A percentile compares a stretch with the other conserved stretches of the same genome.
phyloP scores from a whole-genome alignment of 2,113 vertebrate genomes.

The Tricholaema leucomelas region DNA sequence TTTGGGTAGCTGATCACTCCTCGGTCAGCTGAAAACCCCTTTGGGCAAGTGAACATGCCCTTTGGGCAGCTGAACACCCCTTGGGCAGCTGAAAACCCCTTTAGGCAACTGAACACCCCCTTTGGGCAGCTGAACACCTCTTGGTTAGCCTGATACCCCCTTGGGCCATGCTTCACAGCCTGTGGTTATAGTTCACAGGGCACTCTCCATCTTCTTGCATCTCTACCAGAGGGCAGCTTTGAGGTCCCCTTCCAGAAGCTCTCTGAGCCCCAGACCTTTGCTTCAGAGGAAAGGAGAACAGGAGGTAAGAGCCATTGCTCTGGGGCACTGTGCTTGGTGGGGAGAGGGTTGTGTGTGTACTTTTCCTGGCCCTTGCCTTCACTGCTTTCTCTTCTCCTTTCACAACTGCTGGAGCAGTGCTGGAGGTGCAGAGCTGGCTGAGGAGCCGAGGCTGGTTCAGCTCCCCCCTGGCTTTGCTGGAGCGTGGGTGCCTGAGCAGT shows the following conservation, averaged over 20 bases:
- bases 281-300: not conserved
- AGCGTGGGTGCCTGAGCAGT: not conserved
- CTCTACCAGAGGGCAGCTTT: not conserved
- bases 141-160: no score
- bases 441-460: not conserved
- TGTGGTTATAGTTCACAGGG: not conserved
- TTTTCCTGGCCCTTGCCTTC: not conserved
- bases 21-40: no score
- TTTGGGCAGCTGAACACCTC: no score
- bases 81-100: no score
- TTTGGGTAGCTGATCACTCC: no score
- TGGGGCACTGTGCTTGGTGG: no score
- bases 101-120: no score
- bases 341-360: no score
- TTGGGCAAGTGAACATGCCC: not conserved
- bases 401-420: not conserved
- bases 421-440: not conserved
- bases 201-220: no score
- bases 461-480: not conserved
- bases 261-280: not conserved
- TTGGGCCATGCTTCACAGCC: not conserved
- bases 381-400: not conserved
- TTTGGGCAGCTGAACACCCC: not conserved
- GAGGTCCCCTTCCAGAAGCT: not conserved
- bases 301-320: not conserved